These are phyloP conservation scores for Ganaspis brasiliensis DNA, from an alignment of 2,888 invertebrate genomes.

Conservation along the genomic window DNA sequence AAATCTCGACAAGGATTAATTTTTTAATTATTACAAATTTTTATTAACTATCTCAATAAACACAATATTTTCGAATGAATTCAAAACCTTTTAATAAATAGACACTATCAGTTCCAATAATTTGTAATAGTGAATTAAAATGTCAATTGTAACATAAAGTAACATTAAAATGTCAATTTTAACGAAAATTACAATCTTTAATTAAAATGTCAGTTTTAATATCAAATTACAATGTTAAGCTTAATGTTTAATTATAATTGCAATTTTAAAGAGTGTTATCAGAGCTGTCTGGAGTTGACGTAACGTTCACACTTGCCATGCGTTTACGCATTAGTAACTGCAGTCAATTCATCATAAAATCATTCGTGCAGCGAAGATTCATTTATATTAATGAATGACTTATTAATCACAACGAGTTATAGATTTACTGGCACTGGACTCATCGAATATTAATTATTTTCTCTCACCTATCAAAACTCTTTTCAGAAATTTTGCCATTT, in stretches of 20 bases:
- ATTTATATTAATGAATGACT: constrained; percentile 76
- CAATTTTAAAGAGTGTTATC: constrained; percentile 40
- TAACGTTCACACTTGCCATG: constrained; percentile 71
- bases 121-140: too few species aligned
- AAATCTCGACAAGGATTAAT: too few species aligned
- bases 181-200: too few species aligned
- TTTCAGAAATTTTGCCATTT: neutral
- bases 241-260: constrained; percentile 27
- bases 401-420: constrained; percentile 68
- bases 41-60: too few species aligned
- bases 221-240: neutral
- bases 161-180: too few species aligned
- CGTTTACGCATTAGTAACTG: constrained; percentile 70
- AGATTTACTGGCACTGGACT: constrained; percentile 11
- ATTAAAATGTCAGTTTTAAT: neutral
- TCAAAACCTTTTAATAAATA: too few species aligned
- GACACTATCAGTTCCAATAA: too few species aligned
- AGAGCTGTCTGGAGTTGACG: constrained; percentile 69
- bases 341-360: constrained; percentile 73
- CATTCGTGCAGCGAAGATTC: constrained; percentile 72
- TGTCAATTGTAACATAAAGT: too few species aligned
- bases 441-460: constrained; percentile 69
- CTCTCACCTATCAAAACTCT: neutral
- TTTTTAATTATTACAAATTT: too few species aligned
- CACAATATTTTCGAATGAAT: too few species aligned